Evolutionary conservation across 2,888 invertebrate genomes (phyloP).

Genomic region (Mythimna albipuncta): DNA sequence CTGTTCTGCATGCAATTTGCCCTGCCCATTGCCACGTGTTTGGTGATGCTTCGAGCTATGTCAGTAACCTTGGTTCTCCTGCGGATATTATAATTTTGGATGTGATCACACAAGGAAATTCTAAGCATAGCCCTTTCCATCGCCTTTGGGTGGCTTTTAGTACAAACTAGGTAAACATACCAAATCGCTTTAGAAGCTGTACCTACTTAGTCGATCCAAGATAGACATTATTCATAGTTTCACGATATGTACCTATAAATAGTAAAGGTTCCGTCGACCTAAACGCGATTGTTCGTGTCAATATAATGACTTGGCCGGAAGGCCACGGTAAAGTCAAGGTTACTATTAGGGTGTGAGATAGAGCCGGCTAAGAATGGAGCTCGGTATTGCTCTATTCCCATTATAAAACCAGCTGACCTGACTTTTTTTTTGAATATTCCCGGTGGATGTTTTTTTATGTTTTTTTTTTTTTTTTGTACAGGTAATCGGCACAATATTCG

Average conservation of each 20-base stretch:
- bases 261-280: neutral
- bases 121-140: too few species aligned
- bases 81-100: too few species aligned
- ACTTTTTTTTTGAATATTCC: neutral
- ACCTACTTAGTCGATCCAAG: conserved; percentile 26
- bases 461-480: conserved; percentile 73
- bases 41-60: too few species aligned
- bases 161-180: too few species aligned
- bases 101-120: too few species aligned
- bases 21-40: too few species aligned
- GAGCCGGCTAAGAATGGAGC: neutral
- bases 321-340: conserved; percentile 22
- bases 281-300: conserved; percentile 29
- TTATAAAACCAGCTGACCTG: neutral
- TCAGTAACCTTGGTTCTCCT: too few species aligned
- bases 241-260: neutral
- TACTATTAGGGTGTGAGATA: conserved; percentile 1
- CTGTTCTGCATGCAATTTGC: too few species aligned
- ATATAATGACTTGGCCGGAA: conserved; percentile 13
- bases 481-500: conserved; percentile 96
- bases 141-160: too few species aligned
- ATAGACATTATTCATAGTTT: neutral
- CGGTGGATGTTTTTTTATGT: neutral
- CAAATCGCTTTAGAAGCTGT: neutral
- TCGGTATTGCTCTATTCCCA: neutral